A percentile compares a stretch with the other conserved stretches of the same genome.
phyloP scores from a whole-genome alignment of 2,113 vertebrate genomes.

The Macheiramphus alcinus region DNA sequence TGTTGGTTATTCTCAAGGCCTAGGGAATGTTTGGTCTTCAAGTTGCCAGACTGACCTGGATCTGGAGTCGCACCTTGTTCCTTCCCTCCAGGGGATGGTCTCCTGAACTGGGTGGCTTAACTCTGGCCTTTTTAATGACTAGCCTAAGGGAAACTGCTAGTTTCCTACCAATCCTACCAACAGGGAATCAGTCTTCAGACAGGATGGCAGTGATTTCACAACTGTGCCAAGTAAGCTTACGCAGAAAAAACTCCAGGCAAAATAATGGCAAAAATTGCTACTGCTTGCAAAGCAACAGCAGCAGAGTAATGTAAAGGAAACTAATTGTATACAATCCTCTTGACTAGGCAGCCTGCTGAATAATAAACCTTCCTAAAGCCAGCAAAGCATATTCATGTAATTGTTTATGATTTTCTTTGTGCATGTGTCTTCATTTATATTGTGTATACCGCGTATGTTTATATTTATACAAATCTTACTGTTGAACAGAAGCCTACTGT shows the following conservation, averaged over 20 bases:
- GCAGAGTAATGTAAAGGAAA: conserved; percentile 3
- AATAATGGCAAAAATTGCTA: background rate
- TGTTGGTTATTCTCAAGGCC: background rate
- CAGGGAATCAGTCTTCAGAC: background rate
- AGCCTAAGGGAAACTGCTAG: background rate
- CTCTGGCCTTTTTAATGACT: background rate
- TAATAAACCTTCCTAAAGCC: conserved; percentile 28
- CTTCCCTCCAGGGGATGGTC: background rate
- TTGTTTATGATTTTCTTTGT: conserved; percentile 21
- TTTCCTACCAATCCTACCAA: too few relatives aligned
- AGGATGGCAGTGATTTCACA: background rate
- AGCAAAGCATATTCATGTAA: background rate
- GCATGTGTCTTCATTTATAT: conserved; percentile 42
- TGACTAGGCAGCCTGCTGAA: background rate
- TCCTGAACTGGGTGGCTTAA: background rate
- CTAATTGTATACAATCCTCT: background rate
- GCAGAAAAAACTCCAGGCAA: background rate
- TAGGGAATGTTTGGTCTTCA: background rate
- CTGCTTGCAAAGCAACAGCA: background rate
- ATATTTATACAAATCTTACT: conserved; percentile 59
- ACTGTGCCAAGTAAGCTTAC: background rate
- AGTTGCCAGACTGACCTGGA: background rate
- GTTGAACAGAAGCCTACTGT: conserved; percentile 60
- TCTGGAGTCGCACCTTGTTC: background rate
- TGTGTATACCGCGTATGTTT: conserved; percentile 56